Evolutionary conservation across 92 coral and sea anemone species (phyloP).

Genomic region (Zoanthus gigantus): DNA sequence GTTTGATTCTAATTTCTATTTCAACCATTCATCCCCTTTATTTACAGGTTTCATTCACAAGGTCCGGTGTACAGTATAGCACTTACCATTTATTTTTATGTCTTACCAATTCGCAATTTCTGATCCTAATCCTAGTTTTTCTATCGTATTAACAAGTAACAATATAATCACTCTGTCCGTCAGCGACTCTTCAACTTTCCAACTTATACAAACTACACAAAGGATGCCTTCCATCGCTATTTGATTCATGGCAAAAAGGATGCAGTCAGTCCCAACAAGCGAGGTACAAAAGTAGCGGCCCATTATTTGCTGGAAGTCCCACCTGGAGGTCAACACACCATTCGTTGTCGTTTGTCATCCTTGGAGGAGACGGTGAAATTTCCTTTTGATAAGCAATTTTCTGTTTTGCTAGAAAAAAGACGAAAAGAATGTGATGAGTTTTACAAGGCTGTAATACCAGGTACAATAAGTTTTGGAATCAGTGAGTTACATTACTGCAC

Average conservation of each 20-base stretch:
- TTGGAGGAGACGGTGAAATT: constrained; percentile 70
- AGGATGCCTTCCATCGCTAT: constrained; percentile 96
- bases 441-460: constrained; percentile 84
- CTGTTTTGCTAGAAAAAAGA: constrained; percentile 71
- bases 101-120: too few species aligned
- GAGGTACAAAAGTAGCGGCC: constrained; percentile 91
- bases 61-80: too few species aligned
- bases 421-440: constrained; percentile 87
- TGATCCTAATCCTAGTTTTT: too few species aligned
- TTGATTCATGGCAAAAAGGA: constrained; percentile 83
- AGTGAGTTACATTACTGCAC: background rate
- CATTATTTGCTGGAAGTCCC: constrained; percentile 81
- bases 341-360: constrained; percentile 81
- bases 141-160: background rate
- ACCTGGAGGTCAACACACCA: constrained; percentile 70
- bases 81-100: too few species aligned
- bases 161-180: background rate
- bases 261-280: constrained; percentile 79
- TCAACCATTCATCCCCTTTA: background rate
- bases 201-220: constrained; percentile 88
- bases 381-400: constrained; percentile 85
- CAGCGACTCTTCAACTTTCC: constrained; percentile 71
- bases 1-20: background rate
- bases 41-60: background rate
- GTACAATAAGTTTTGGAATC: constrained; percentile 34